These are phyloP conservation scores for Eubasilissa regina DNA, from an alignment of 1,140 invertebrate species.

Conservation along the genomic window DNA sequence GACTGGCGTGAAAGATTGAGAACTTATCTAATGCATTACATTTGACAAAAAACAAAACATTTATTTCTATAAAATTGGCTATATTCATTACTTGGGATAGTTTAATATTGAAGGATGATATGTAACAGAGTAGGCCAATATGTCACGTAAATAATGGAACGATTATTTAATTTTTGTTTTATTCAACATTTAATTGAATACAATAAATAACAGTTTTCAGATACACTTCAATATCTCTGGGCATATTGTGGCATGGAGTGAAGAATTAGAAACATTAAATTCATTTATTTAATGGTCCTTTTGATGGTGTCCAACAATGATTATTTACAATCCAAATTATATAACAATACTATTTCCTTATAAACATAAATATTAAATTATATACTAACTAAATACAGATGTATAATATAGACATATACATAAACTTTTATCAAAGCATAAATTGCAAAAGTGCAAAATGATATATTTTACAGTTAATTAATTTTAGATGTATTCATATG, in stretches of 20 bases:
- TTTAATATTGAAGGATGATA: no score
- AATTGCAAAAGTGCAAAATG: slow-evolving; percentile 25
- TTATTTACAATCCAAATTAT: slow-evolving; percentile 45
- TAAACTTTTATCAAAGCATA: slow-evolving; percentile 20
- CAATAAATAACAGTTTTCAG: slow-evolving; percentile 49
- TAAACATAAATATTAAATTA: slow-evolving; percentile 34
- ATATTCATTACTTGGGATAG: no score
- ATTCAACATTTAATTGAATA: slow-evolving; percentile 53
- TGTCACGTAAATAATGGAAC: background rate
- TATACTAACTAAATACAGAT: slow-evolving; percentile 35
- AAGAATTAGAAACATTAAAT: slow-evolving; percentile 33
- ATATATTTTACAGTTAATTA: slow-evolving; percentile 5
- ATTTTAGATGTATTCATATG: background rate
- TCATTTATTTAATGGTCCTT: slow-evolving; percentile 44
- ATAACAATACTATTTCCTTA: slow-evolving; percentile 40
- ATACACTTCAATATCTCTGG: no score
- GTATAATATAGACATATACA: slow-evolving; percentile 12
- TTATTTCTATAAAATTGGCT: no score
- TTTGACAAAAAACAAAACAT: no score
- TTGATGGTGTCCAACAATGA: slow-evolving; percentile 35
- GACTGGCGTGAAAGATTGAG: no score
- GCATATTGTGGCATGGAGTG: slow-evolving; percentile 21
- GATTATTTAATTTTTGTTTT: slow-evolving; percentile 31
- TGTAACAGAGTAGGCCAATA: no score
- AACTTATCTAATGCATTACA: no score